Base-by-base conservation (phyloP, 2,113 vertebrate species). In the Serinus canaria region DNA sequence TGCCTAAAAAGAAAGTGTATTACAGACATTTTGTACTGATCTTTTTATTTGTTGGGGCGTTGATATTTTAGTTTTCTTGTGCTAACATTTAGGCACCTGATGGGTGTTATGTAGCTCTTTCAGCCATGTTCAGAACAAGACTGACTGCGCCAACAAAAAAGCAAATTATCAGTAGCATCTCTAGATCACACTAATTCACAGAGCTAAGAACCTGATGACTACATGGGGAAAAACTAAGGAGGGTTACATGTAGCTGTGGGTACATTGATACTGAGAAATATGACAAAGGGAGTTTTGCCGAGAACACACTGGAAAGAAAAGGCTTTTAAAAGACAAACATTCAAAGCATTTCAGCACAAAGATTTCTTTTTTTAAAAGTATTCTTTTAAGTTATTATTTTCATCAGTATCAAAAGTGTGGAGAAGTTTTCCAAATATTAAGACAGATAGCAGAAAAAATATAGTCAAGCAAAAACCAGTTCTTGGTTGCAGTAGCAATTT, bases 271-370 rank as follows among this genome's bases (percentile, higher is more conserved):
- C 28, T 52, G 46, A 52, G 24, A 81, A 75, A 84, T 20, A 37
- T 4, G 49, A 76, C 74, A 58, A 78, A 47, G 10, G 9, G 47
- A 70, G 31, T 43, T 85, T 68, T 4, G 1, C 62, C 75, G 81
- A 58, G 37, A 78, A 68, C 21, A 74, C 8, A 72, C 2, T 24
- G 16, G 19, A 64, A 72, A 52, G 10, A 43, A 68, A 81, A 83
- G 21, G 8, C 11, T 80, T 90, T 64, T 44, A 60, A 55, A 86
- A 81, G 30, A 83, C 49, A 74, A 76, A 67, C 24, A 89, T 53
- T 74, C 46, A 81, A 81, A 89, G 87, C 55, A 81, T 84, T 95
- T 87, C 47, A 87, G 43, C 80, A 82, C 60, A 77, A 25, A 52
- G 4, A 1, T 55, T 44, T 50, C 6, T 28, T 18, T 72, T 17